Evolutionary conservation across 2,113 vertebrate species (phyloP), one percentile per base, ranked within the genome.

Genomic region (Labeo catla): DNA sequence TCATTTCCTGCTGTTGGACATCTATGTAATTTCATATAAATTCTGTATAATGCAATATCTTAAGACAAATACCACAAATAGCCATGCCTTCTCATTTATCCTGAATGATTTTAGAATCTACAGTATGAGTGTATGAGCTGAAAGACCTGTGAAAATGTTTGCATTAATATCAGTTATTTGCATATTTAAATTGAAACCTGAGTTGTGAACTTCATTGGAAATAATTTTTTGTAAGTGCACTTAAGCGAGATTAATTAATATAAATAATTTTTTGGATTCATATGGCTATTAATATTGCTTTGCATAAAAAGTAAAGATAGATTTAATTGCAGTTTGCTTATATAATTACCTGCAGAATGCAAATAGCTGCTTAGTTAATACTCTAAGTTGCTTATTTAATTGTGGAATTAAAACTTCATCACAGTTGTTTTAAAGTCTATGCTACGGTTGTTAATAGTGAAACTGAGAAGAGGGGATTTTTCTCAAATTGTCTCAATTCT

Each of bases 331-430:
- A 59, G 39, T 8, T 59, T 59, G 16, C 52, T 39, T 79, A 4
- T 57, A 36, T 79, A 59, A 43, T 43, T 79, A 79, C 57, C 6
- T n/a, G 73, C 73, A 28, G n/a, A 50, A 76, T 49, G n/a, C 45
- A 76, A 76, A 74, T 74, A 23, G 43, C 19, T 74, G 73, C 73
- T 50, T 28, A 23, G 43, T 7, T 74, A 73, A 47, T 73, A 73
- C 39, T 45, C 19, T 12, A 73, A 73, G 70, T 49, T n/a, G 72
- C 49, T 76, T 49, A 76, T 76, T 76, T 49, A 50, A 76, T 28
- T 49, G 45, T 8, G 72, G 21, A 49, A 49, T 49, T 49, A 12
- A 76, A 49, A 76, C 45, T 76, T 74, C 23, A 74, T 49, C 72
- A 15, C n/a, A 28, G 43, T n/a, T 74, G 72, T 76, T 76, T 76